phyloP scores from a whole-genome alignment of 2,888 invertebrate genomes.

The Parapristionchus giblindavisi region DNA sequence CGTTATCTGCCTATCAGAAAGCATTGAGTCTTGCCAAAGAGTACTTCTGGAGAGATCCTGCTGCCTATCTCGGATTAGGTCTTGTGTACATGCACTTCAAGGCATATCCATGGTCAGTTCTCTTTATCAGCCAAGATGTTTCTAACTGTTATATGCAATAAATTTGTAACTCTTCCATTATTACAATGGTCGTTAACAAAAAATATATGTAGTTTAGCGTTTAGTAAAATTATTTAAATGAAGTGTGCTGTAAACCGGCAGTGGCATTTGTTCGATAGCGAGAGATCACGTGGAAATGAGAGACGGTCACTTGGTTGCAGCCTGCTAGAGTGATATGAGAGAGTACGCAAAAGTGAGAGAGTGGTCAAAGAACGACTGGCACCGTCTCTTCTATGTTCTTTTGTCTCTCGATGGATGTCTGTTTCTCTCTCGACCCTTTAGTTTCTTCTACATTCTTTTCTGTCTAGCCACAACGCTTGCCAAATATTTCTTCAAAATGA shows the following conservation, averaged over 20 bases:
- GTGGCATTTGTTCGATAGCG: neutral
- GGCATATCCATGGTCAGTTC: slow-evolving; percentile 85
- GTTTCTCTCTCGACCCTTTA: neutral
- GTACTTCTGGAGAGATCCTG: slow-evolving; percentile 85
- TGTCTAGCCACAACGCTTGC: too few relatives aligned
- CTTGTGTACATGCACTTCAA: slow-evolving; percentile 96
- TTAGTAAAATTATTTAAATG: too few relatives aligned
- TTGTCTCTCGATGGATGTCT: neutral
- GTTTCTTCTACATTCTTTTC: neutral
- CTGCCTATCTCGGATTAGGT: slow-evolving; percentile 92
- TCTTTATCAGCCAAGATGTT: neutral
- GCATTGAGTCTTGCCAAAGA: slow-evolving; percentile 79
- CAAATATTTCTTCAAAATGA: too few relatives aligned
- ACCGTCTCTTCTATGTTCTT: slow-evolving; percentile 7
- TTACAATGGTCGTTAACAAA: too few relatives aligned
- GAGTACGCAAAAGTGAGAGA: neutral
- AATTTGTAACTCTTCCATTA: neutral
- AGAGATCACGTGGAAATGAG: neutral
- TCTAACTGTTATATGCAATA: neutral
- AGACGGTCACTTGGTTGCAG: slow-evolving; percentile 2
- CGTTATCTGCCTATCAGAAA: slow-evolving; percentile 95
- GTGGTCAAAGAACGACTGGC: neutral
- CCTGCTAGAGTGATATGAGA: slow-evolving; percentile 12
- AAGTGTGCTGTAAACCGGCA: too few relatives aligned
- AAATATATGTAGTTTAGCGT: too few relatives aligned